These are phyloP conservation scores for Corythaeola cristata DNA, from an alignment of 2,113 vertebrate species.

Conservation along the genomic window DNA sequence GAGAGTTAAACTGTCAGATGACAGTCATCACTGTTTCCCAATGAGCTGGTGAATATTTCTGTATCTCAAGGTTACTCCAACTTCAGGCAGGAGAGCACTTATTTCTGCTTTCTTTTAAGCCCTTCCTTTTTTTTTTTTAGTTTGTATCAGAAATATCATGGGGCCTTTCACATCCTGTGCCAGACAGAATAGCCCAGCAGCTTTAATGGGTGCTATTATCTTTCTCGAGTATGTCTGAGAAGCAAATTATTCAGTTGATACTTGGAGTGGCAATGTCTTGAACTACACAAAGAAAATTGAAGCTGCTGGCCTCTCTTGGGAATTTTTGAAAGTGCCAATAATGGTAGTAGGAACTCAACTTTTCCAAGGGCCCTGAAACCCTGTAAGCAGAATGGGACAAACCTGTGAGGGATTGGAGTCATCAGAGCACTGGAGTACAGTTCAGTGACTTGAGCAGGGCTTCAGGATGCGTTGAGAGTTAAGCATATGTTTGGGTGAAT, in stretches of 20 bases:
- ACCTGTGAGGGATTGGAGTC: not conserved
- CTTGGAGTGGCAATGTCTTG: not conserved
- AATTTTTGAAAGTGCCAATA: not conserved
- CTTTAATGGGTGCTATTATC: not conserved
- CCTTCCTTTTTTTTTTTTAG: not conserved
- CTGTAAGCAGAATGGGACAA: not conserved
- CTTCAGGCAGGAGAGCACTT: not conserved
- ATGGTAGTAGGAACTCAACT: not conserved
- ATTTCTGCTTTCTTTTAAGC: not conserved
- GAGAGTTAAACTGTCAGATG: not conserved
- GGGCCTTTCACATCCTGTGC: not conserved
- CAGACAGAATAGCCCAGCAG: not conserved
- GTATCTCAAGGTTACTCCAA: not conserved
- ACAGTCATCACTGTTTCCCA: not conserved
- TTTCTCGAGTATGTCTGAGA: not conserved
- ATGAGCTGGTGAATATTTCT: not conserved
- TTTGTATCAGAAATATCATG: not conserved
- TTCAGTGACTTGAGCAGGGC: not conserved
- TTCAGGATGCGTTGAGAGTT: not conserved
- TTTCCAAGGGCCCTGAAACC: not conserved
- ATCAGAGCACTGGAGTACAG: not conserved
- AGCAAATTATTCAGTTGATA: not conserved
- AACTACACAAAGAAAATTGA: not conserved
- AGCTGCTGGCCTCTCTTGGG: not conserved
- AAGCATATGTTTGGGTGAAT: slow-evolving; percentile 27